These are phyloP conservation scores for Drosophila demipolita DNA, from an alignment of 2,888 invertebrate species.

Conservation along the genomic window DNA sequence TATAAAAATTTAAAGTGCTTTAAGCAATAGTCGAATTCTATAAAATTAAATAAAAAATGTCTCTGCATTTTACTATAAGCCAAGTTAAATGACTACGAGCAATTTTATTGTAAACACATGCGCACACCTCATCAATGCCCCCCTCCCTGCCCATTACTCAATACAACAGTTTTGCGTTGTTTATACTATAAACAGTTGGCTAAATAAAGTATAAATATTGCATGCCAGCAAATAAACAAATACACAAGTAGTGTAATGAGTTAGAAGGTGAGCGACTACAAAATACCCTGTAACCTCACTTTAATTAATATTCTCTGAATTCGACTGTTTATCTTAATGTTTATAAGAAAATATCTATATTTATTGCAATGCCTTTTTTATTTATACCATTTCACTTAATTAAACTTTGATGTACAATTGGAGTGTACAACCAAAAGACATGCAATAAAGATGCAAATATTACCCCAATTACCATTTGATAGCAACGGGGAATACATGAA, in stretches of 20 bases:
- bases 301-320: neutral
- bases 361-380: neutral
- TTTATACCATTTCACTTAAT: neutral
- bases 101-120: constrained; percentile 14
- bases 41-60: neutral
- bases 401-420: neutral
- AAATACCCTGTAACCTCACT: neutral
- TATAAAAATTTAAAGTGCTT: too few species aligned
- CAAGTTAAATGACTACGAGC: neutral
- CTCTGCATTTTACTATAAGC: neutral
- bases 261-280: too few species aligned
- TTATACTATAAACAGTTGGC: constrained; percentile 35
- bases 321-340: neutral
- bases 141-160: too few species aligned
- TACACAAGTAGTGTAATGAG: neutral
- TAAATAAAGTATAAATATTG: constrained; percentile 47
- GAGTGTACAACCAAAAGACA: neutral
- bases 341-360: neutral
- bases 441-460: neutral
- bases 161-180: constrained; percentile 27
- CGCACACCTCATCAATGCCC: neutral
- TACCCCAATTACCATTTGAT: neutral
- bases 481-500: constrained; percentile 7
- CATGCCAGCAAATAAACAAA: constrained; percentile 45
- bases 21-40: neutral